phyloP scores from a whole-genome alignment of 2,888 invertebrate species.

The Tillus elongatus region DNA sequence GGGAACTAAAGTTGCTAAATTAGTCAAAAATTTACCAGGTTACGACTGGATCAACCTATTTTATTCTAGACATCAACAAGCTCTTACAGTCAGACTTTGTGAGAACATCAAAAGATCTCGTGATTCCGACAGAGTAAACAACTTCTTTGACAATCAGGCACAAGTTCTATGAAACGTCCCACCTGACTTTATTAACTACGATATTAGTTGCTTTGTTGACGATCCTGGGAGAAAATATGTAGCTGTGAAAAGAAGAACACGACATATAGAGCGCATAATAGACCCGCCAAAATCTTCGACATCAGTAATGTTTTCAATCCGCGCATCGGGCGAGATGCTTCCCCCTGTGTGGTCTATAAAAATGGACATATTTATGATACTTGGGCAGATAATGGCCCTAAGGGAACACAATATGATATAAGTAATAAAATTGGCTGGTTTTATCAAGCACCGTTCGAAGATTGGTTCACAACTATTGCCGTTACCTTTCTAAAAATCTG shows the following conservation, averaged over 20 bases:
- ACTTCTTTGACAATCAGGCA: slow-evolving; percentile 16
- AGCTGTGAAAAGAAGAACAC: slow-evolving; percentile 14
- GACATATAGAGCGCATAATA: slow-evolving; percentile 24
- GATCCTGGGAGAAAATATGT: slow-evolving; percentile 18
- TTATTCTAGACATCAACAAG: too few relatives aligned
- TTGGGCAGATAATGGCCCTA: slow-evolving; percentile 17
- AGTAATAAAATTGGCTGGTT: slow-evolving; percentile 19
- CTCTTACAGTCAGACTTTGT: too few relatives aligned
- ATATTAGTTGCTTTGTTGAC: slow-evolving; percentile 18
- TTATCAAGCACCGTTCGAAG: too few relatives aligned
- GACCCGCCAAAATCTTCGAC: slow-evolving; percentile 16
- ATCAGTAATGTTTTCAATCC: slow-evolving; percentile 15
- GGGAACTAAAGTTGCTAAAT: too few relatives aligned
- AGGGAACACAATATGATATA: slow-evolving; percentile 15
- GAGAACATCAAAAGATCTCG: too few relatives aligned
- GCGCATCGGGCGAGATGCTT: slow-evolving; percentile 11
- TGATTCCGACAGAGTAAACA: slow-evolving; percentile 15
- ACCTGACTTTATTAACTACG: slow-evolving; percentile 19
- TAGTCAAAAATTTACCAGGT: too few relatives aligned
- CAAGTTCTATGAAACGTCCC: slow-evolving; percentile 14
- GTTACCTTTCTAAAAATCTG: too few relatives aligned
- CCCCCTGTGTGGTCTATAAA: slow-evolving; percentile 17
- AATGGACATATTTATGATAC: slow-evolving; percentile 17
- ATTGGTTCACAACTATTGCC: too few relatives aligned
- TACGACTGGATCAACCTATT: too few relatives aligned